phyloP scores from a whole-genome alignment of 2,888 invertebrate species.

The Andrena camellia region DNA sequence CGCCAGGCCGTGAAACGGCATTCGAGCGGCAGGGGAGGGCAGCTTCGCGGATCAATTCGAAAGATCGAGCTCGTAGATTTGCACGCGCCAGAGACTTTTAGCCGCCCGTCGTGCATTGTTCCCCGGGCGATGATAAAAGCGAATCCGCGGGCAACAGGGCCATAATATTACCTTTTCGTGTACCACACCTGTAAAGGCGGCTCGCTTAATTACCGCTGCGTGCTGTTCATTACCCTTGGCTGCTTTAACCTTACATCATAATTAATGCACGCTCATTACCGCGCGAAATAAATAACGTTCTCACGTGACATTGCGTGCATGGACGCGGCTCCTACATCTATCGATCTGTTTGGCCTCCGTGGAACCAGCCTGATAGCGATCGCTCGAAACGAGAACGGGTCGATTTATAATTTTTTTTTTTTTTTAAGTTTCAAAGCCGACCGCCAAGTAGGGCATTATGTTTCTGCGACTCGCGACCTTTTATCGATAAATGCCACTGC shows the following conservation, averaged over 20 bases:
- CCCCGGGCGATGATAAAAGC: slow-evolving; percentile 27
- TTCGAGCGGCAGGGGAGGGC: neutral
- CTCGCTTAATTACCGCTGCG: slow-evolving; percentile 16
- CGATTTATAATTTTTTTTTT: slow-evolving; percentile 2
- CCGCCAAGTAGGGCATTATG: too few species aligned
- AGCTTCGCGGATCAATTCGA: slow-evolving; percentile 21
- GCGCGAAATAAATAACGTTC: slow-evolving; percentile 7
- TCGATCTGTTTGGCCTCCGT: slow-evolving; percentile 17
- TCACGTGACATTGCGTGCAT: slow-evolving; percentile 34
- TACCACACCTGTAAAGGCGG: neutral
- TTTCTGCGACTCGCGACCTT: too few species aligned
- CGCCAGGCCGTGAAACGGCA: slow-evolving; percentile 9
- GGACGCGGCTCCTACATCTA: neutral
- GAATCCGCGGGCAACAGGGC: slow-evolving; percentile 8
- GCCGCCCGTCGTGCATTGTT: slow-evolving; percentile 35
- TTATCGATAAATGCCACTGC: too few species aligned
- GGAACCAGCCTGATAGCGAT: slow-evolving; percentile 6
- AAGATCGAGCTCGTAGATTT: slow-evolving; percentile 19
- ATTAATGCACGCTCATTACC: slow-evolving; percentile 26
- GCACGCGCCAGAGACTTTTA: neutral
- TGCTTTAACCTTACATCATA: slow-evolving; percentile 20
- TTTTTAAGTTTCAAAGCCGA: neutral
- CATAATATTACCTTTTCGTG: slow-evolving; percentile 29
- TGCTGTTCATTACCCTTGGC: slow-evolving; percentile 23
- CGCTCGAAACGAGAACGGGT: neutral